Evolutionary conservation across 2,113 vertebrate genomes (phyloP).

Genomic region (Azemiops feae): DNA sequence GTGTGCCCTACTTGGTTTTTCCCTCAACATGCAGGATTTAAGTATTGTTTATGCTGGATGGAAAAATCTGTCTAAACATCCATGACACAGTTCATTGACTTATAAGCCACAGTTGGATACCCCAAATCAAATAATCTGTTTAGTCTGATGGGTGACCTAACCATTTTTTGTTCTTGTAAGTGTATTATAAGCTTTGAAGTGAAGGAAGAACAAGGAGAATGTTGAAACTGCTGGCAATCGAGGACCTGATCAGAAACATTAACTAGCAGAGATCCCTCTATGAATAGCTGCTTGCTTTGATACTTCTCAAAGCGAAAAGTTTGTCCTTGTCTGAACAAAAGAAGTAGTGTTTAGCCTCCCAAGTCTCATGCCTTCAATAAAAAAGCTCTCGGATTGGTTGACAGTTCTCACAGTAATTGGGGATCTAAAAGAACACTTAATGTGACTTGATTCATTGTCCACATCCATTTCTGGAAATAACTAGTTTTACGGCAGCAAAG

Average conservation of each 20-base stretch:
- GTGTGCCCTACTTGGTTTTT: background rate
- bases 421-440: background rate
- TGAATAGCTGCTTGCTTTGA: background rate
- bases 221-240: background rate
- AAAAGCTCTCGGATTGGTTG: background rate
- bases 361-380: background rate
- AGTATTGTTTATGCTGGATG: background rate
- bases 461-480: background rate
- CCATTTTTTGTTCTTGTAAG: background rate
- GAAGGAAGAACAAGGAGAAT: background rate
- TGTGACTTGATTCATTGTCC: background rate
- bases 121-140: background rate
- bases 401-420: background rate
- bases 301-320: rapidly evolving
- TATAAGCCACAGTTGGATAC: background rate
- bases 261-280: background rate
- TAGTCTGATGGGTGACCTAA: background rate
- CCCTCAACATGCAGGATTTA: background rate
- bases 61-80: background rate
- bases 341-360: background rate
- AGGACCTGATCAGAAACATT: background rate
- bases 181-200: background rate
- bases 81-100: background rate
- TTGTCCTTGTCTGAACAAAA: background rate
- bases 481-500: background rate